These are phyloP conservation scores for Anastrepha ludens DNA, from an alignment of 1,140 invertebrate species.

Conservation along the genomic window DNA sequence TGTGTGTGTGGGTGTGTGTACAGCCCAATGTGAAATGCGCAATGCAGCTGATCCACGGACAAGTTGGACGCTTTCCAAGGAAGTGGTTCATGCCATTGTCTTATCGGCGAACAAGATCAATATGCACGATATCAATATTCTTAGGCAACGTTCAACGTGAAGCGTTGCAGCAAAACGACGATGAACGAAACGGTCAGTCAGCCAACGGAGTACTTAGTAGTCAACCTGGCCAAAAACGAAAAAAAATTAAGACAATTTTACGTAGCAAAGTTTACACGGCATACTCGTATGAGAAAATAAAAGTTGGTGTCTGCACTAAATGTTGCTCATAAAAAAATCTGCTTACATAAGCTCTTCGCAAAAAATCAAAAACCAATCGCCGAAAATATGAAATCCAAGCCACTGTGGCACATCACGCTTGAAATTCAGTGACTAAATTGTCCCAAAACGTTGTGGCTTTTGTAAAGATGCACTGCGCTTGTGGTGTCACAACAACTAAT, in stretches of 20 bases:
- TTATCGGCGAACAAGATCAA: constrained; percentile 74
- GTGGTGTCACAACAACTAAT: constrained; percentile 4
- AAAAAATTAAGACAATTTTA: not conserved
- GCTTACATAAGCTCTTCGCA: not conserved
- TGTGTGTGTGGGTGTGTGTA: not conserved
- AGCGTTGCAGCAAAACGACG: not conserved
- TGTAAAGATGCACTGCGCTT: not conserved
- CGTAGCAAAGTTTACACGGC: not conserved
- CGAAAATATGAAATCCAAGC: not conserved
- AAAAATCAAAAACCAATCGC: not conserved
- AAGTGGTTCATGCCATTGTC: constrained; percentile 68
- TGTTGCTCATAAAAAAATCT: constrained; percentile 1
- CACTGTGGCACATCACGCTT: not conserved
- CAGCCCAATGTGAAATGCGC: not conserved
- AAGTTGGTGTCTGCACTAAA: not conserved
- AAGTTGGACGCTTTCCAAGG: constrained; percentile 64
- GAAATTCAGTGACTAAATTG: not conserved
- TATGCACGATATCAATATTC: constrained; percentile 74
- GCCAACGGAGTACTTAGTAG: not conserved
- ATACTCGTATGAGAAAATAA: constrained; percentile 15
- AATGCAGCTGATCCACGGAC: constrained; percentile 56
- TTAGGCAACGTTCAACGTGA: constrained; percentile 53
- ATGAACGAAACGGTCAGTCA: not conserved
- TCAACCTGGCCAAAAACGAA: not conserved
- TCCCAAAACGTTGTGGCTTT: not conserved